Conservation (phyloP, 2,113 vertebrate genomes). For the Saiga tatarica region DNA sequence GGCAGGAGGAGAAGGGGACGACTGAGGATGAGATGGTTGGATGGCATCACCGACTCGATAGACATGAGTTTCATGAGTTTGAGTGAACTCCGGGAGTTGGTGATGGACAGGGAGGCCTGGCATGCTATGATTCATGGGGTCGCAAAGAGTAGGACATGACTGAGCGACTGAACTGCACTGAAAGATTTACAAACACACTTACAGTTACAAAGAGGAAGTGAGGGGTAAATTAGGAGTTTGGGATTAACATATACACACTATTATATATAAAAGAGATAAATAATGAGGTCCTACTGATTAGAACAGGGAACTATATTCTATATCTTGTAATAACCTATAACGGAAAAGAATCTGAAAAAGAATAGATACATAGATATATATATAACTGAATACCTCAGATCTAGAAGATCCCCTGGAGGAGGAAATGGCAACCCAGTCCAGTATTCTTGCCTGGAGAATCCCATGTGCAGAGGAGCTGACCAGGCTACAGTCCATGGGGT, state of each 20-base stretch:
- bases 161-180: too few species aligned
- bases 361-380: background rate
- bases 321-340: background rate
- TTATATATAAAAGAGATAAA: background rate
- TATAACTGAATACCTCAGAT: background rate
- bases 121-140: too few species aligned
- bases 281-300: background rate
- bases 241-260: background rate
- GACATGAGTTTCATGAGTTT: accelerated
- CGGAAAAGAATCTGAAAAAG: background rate
- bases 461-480: background rate
- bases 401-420: background rate
- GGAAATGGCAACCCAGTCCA: background rate
- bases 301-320: background rate
- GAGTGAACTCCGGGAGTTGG: too few species aligned
- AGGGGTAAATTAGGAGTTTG: background rate
- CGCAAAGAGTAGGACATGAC: too few species aligned
- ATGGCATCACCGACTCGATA: too few species aligned
- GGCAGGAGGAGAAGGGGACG: too few species aligned
- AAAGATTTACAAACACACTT: background rate
- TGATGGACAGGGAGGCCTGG: too few species aligned
- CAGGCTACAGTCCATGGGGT: background rate
- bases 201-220: background rate
- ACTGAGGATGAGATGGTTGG: too few species aligned
- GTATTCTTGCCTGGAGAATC: background rate